Conservation (phyloP, 2,113 vertebrate genomes). For the Enhydra lutris region DNA sequence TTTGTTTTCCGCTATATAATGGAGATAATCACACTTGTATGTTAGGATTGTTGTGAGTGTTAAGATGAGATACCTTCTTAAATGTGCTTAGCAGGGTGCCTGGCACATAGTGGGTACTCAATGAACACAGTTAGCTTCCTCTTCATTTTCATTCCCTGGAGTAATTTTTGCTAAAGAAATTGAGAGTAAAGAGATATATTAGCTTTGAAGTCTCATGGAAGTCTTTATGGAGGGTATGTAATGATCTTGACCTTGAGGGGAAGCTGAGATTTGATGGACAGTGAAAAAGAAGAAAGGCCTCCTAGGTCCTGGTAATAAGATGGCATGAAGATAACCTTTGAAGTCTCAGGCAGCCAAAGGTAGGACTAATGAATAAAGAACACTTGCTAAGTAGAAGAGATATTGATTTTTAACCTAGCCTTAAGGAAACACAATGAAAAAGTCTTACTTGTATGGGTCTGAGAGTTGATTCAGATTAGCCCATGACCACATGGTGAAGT, state of each 20-base stretch:
- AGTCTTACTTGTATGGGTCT: neutral
- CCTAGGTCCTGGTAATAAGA: slow-evolving; percentile 12
- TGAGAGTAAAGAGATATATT: neutral
- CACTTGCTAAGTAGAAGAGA: slow-evolving; percentile 18
- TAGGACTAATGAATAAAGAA: slow-evolving; percentile 43
- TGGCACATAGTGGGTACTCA: neutral
- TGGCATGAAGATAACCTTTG: slow-evolving; percentile 35
- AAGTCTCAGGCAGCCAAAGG: slow-evolving; percentile 24
- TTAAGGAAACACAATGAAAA: slow-evolving; percentile 37
- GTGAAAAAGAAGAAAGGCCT: slow-evolving; percentile 14
- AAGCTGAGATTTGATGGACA: slow-evolving; percentile 32
- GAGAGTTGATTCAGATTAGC: neutral
- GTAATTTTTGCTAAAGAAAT: slow-evolving; percentile 30
- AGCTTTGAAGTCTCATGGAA: slow-evolving; percentile 11
- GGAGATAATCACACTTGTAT: neutral
- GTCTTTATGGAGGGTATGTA: neutral
- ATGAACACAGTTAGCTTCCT: neutral
- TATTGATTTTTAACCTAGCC: slow-evolving; percentile 38
- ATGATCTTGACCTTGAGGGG: slow-evolving; percentile 29
- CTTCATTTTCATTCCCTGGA: slow-evolving; percentile 17
- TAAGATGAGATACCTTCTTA: neutral
- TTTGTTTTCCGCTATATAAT: neutral
- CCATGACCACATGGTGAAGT: neutral
- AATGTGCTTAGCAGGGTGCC: neutral
- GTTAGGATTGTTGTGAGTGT: neutral